Conservation (phyloP, 2,797 vertebrate species). For the Cuniculus paca region DNA sequence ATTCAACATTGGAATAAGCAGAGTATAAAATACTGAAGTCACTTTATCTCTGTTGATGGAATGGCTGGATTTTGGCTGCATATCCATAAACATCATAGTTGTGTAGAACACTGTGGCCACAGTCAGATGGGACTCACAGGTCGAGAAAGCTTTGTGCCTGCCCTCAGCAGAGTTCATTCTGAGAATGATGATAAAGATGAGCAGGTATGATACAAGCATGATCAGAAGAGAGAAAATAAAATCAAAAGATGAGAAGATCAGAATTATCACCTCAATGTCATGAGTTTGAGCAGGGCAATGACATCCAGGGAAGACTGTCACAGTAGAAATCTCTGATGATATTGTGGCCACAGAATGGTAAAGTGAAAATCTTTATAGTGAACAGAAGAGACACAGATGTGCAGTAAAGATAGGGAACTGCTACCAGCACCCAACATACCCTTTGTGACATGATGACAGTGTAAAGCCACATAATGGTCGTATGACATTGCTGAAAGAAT, state of each 20-base stretch:
- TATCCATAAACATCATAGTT: conserved; percentile 60
- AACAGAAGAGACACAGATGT: background rate
- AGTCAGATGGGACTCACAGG: conserved; percentile 42
- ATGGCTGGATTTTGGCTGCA: conserved; percentile 56
- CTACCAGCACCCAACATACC: background rate
- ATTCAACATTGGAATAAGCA: conserved; percentile 15
- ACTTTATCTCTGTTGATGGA: background rate
- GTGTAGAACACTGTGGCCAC: conserved; percentile 53
- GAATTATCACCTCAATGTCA: background rate
- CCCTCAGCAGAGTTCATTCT: too few species aligned
- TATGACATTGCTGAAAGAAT: background rate
- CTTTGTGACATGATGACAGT: background rate
- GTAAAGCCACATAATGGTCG: background rate
- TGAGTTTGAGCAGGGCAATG: background rate
- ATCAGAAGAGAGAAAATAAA: background rate
- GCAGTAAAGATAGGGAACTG: background rate
- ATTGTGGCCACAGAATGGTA: background rate
- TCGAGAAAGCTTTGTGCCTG: background rate
- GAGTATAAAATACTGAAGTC: background rate
- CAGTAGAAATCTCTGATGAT: background rate
- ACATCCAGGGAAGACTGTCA: background rate
- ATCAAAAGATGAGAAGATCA: background rate
- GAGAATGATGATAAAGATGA: too few species aligned
- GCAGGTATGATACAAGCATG: too few species aligned
- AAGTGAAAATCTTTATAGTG: background rate